These are phyloP conservation scores for Patella ulyssiponensis DNA, from an alignment of 2,888 invertebrate genomes.

Conservation along the genomic window DNA sequence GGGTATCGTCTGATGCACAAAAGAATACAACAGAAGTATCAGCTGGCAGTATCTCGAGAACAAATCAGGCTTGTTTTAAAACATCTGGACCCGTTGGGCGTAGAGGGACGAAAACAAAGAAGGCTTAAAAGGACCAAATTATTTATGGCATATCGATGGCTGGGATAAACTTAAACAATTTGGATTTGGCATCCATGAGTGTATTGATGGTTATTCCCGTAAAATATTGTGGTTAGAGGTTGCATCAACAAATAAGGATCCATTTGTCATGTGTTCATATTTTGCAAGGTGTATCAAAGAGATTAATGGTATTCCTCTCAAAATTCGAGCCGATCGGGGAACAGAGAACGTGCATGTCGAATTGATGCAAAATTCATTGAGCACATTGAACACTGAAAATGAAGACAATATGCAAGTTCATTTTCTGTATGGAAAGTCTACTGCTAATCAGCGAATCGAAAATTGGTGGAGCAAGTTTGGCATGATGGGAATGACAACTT, in stretches of 20 bases:
- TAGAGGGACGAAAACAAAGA: background rate
- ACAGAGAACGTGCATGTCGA: slow-evolving; percentile 33
- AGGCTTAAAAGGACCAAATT: slow-evolving; percentile 23
- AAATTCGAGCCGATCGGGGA: slow-evolving; percentile 28
- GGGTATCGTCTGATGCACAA: background rate
- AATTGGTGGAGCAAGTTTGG: background rate
- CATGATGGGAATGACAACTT: background rate
- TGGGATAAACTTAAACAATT: slow-evolving; percentile 32
- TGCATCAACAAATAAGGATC: slow-evolving; percentile 19
- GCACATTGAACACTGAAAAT: background rate
- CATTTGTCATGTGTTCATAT: slow-evolving; percentile 22
- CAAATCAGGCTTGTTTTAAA: slow-evolving; percentile 15
- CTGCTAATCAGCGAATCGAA: background rate
- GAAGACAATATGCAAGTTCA: background rate
- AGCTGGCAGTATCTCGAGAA: slow-evolving; percentile 16
- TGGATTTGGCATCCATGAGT: slow-evolving; percentile 30
- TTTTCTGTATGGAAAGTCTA: background rate
- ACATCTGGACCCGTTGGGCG: slow-evolving; percentile 19
- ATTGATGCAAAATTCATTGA: slow-evolving; percentile 20
- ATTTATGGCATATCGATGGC: slow-evolving; percentile 27
- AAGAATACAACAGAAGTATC: background rate
- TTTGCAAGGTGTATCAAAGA: background rate
- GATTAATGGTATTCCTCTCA: slow-evolving; percentile 9
- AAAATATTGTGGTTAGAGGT: slow-evolving; percentile 23
- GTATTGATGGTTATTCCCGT: slow-evolving; percentile 31